Evolutionary conservation across 2,888 invertebrate genomes (phyloP).

Genomic region (Micoletzkya japonica): DNA sequence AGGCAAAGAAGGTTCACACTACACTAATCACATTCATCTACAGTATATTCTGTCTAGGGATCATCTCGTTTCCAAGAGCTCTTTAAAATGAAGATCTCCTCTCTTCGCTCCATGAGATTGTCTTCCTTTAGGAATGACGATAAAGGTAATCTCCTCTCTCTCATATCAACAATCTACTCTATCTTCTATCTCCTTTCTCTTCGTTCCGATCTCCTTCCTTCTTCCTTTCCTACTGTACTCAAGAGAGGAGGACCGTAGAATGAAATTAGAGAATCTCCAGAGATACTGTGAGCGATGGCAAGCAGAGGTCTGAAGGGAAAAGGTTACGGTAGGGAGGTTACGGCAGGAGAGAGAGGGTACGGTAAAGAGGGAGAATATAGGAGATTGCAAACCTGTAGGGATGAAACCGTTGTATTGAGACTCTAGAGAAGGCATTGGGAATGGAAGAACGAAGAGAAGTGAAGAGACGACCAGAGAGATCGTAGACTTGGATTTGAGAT

Average conservation of each 20-base stretch:
- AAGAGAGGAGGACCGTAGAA: conserved; percentile 9
- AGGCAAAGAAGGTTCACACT: too few relatives aligned
- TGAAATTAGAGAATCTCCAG: not conserved
- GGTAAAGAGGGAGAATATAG: not conserved
- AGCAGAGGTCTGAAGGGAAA: conserved; percentile 7
- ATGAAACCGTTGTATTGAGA: conserved; percentile 3
- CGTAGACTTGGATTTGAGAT: conserved; percentile 5
- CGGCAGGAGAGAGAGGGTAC: too few relatives aligned
- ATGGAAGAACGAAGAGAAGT: conserved; percentile 5
- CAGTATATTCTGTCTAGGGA: too few relatives aligned
- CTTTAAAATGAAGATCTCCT: too few relatives aligned
- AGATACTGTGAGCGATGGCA: not conserved
- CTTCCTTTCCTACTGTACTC: not conserved
- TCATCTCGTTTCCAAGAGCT: too few relatives aligned
- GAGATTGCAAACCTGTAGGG: conserved; percentile 5
- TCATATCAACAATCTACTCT: too few relatives aligned
- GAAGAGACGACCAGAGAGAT: conserved; percentile 15
- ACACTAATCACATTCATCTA: too few relatives aligned
- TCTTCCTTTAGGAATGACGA: too few relatives aligned
- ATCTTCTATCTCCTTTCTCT: conserved; percentile 17
- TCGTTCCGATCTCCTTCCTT: not conserved
- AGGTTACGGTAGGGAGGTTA: too few relatives aligned
- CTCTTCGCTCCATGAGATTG: too few relatives aligned
- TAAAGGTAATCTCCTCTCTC: too few relatives aligned
- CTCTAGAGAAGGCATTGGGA: not conserved